Conservation (phyloP, 2,797 vertebrate genomes). For the Fringilla coelebs region DNA sequence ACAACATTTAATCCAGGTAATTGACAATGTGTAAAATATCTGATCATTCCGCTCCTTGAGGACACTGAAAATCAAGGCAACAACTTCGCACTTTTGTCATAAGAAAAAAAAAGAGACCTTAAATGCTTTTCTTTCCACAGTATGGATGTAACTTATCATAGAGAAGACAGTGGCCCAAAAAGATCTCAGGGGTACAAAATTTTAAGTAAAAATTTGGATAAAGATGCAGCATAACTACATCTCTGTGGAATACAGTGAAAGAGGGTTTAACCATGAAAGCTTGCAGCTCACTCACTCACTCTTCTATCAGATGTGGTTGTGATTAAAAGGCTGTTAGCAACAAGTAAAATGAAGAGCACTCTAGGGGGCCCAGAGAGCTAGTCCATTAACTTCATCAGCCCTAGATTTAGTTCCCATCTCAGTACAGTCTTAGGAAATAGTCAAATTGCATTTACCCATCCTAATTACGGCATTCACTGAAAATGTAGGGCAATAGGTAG, state of each 20-base stretch:
- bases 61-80: neutral
- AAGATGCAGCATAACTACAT: neutral
- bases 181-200: neutral
- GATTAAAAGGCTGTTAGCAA: conserved; percentile 39
- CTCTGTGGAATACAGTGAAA: neutral
- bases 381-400: conserved; percentile 36
- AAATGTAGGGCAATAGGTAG: neutral
- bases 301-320: conserved; percentile 15
- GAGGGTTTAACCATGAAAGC: neutral
- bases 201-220: neutral
- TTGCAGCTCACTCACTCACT: neutral
- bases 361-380: neutral
- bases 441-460: neutral
- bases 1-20: neutral
- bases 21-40: neutral
- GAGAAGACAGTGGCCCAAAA: neutral
- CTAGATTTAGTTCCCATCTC: neutral
- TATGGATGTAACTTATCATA: neutral
- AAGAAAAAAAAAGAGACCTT: neutral
- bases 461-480: neutral
- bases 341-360: conserved; percentile 48
- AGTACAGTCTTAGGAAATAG: neutral
- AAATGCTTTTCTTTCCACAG: neutral
- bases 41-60: neutral
- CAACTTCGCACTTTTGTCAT: neutral